phyloP scores from a whole-genome alignment of 1,140 invertebrate genomes.

The Trichogramma pretiosum region DNA sequence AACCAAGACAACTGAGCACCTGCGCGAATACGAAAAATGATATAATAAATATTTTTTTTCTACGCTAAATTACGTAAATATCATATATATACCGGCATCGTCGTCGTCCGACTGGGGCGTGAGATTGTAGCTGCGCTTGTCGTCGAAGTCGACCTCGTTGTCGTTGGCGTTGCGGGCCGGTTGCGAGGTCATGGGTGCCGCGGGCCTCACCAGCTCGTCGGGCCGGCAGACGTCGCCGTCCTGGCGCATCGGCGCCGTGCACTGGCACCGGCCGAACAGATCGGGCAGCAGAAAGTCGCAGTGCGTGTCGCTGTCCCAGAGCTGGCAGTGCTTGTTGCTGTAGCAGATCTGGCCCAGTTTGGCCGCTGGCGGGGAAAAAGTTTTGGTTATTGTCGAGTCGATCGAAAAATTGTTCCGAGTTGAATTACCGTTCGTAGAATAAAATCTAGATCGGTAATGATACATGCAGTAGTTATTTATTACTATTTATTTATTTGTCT shows the following conservation, averaged over 20 bases:
- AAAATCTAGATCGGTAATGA: too few relatives aligned
- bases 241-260: constrained; percentile 59
- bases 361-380: constrained; percentile 57
- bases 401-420: too few relatives aligned
- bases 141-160: constrained; percentile 4
- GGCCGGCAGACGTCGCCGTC: constrained; percentile 51
- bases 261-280: constrained; percentile 78
- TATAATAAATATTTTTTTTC: too few relatives aligned
- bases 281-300: constrained; percentile 84
- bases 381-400: not conserved
- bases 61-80: too few relatives aligned
- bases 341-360: constrained; percentile 80
- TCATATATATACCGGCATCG: too few relatives aligned
- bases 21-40: constrained; percentile 16
- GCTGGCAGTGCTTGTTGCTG: constrained; percentile 75
- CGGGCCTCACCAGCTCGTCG: constrained; percentile 34
- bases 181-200: constrained; percentile 4
- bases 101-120: not conserved
- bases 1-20: constrained; percentile 39
- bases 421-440: too few relatives aligned
- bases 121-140: not conserved
- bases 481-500: too few relatives aligned
- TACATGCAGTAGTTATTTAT: too few relatives aligned
- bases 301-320: constrained; percentile 71
- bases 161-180: constrained; percentile 11